Conservation (phyloP, 2,888 invertebrate species). For the Danaus chrysippus region DNA sequence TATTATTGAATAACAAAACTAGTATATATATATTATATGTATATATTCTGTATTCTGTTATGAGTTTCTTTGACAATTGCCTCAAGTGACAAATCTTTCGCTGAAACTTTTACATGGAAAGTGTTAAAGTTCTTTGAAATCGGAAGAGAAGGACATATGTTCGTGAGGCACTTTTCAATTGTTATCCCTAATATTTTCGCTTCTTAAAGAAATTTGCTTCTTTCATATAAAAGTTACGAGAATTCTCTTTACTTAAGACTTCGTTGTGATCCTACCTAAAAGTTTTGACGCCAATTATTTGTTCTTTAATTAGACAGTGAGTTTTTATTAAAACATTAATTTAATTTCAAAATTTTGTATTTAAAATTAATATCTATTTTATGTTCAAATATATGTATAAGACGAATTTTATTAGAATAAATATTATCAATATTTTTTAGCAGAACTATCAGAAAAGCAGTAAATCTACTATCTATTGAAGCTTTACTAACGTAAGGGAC, state of each 20-base stretch:
- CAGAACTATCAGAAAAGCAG: too few relatives aligned
- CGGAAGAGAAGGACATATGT: neutral
- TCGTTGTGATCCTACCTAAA: too few relatives aligned
- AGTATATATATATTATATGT: neutral
- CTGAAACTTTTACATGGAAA: slow-evolving; percentile 1
- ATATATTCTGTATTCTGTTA: neutral
- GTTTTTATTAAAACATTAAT: too few relatives aligned
- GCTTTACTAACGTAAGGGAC: slow-evolving; percentile 3
- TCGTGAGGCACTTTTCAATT: neutral
- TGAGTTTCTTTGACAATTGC: slow-evolving; percentile 1
- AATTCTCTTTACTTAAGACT: too few relatives aligned
- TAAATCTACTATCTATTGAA: neutral
- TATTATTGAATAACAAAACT: neutral
- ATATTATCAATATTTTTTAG: neutral
- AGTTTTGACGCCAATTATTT: too few relatives aligned
- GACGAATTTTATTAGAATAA: neutral
- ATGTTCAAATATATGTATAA: neutral
- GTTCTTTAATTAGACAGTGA: too few relatives aligned
- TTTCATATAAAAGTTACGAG: too few relatives aligned
- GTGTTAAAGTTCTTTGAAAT: neutral
- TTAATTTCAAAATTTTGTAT: too few relatives aligned
- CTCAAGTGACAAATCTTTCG: slow-evolving; percentile 5
- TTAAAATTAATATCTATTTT: too few relatives aligned
- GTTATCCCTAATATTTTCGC: neutral
- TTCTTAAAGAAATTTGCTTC: too few relatives aligned